Evolutionary conservation across 2,797 vertebrate species (phyloP).

Genomic region (Sebastes flavidus): DNA sequence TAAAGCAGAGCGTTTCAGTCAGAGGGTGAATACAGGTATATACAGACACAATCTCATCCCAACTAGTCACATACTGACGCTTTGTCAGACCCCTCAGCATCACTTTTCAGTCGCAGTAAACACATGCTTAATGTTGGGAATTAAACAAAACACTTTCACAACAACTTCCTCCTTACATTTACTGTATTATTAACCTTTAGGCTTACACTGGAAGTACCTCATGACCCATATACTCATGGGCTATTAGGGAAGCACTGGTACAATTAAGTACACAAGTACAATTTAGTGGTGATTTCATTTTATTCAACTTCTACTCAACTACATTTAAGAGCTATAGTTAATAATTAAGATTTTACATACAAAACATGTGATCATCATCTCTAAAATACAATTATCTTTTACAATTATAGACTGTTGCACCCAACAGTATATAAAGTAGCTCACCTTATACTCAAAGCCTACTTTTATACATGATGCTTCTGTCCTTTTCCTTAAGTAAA

Average conservation of each 20-base stretch:
- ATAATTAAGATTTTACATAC: too few relatives aligned
- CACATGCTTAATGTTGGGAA: too few relatives aligned
- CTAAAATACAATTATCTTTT: neutral
- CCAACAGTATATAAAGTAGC: neutral
- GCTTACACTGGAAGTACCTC: neutral
- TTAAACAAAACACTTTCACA: too few relatives aligned
- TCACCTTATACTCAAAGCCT: neutral
- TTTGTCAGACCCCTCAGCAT: too few relatives aligned
- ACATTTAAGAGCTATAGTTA: too few relatives aligned
- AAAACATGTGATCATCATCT: too few relatives aligned
- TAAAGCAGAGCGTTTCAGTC: too few relatives aligned
- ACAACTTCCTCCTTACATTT: constrained; percentile 10
- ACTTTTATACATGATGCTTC: neutral
- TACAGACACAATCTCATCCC: too few relatives aligned
- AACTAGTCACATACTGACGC: too few relatives aligned
- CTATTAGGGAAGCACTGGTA: neutral
- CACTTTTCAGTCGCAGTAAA: too few relatives aligned
- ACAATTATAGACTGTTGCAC: neutral
- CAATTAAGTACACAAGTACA: neutral
- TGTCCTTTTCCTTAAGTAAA: neutral
- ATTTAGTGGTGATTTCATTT: neutral
- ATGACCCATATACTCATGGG: neutral
- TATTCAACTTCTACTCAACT: neutral
- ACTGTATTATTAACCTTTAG: constrained; percentile 14
- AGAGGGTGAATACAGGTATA: too few relatives aligned